phyloP scores from a whole-genome alignment of 1,140 invertebrate species.

The Andrena cerasifolii region DNA sequence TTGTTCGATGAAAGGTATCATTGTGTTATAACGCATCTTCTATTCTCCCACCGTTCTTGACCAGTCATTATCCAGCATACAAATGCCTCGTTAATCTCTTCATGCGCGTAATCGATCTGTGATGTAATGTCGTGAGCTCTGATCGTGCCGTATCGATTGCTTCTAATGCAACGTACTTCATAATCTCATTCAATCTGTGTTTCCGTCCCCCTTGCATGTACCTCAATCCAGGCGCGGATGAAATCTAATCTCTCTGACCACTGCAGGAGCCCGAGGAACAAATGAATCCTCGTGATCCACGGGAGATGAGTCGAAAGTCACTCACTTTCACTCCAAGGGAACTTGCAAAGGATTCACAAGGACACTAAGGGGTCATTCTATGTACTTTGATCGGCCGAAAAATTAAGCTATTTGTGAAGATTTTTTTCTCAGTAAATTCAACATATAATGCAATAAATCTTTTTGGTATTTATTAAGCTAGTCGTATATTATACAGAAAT shows the following conservation, averaged over 20 bases:
- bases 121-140: background rate
- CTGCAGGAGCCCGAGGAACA: background rate
- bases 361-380: too few species aligned
- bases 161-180: background rate
- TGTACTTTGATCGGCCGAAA: too few species aligned
- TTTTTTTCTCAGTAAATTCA: too few species aligned
- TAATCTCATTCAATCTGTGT: constrained; percentile 3
- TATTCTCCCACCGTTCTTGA: background rate
- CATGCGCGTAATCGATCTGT: background rate
- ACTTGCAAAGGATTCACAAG: too few species aligned
- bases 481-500: too few species aligned
- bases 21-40: background rate
- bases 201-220: background rate
- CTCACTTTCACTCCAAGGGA: too few species aligned
- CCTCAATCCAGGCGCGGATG: background rate
- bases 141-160: background rate
- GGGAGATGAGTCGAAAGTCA: too few species aligned
- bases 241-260: background rate
- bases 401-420: too few species aligned
- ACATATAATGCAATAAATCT: too few species aligned
- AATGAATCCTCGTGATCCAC: too few species aligned
- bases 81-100: constrained; percentile 9
- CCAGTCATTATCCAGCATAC: constrained; percentile 13
- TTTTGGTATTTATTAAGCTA: too few species aligned
- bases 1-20: constrained; percentile 22